Base-by-base conservation (phyloP, 2,888 invertebrate genomes). In the Drymonia ruficornis region DNA sequence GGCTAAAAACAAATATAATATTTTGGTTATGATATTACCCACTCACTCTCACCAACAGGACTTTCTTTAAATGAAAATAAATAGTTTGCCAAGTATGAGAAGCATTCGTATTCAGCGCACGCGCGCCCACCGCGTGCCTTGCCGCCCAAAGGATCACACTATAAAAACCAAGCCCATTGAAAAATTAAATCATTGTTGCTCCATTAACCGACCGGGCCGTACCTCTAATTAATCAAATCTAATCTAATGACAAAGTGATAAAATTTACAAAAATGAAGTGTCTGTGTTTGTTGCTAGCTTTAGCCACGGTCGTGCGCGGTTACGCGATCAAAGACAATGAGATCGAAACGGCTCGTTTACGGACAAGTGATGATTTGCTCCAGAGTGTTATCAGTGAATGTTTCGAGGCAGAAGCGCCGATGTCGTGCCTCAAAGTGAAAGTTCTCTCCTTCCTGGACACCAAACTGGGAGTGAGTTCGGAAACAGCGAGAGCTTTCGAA, bases 391-490 rank as follows among this genome's bases (percentile, higher is more conserved):
- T 96, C 72, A 95, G 95, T 88, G 95, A 95, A 80, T 97, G 97
- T 91, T 94, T 95, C 79, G 93, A 93, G 67, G 93, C 94, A 48
- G 94, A 94, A 59, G 94, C 94, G 8, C 95, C 96, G 83, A 94
- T 95, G 81, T 91, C 93, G 47, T 97, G 97, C 76, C 93, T 97
- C 68, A 96, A 96, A 89, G 94, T 94, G 84, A 96, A 96, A 88
- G 96, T 97, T 73, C 91, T 97, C 31, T 94, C 94, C 53, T 97
- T 95, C 87, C 90, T 97, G 89, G 96, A 97, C 84, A 95, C 94
- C 42, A 91, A 95, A 54, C 85, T 96, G 58, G 95, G 95, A 70
- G 90, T 95, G 38, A 87, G 90, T 55, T 93, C 94, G 53, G 95
- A 95, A 70, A 93, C 94, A 51, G 93, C 94, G 45, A 93, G 95